Percentiles rank a stretch among this genome's conserved stretches.
phyloP scores from a whole-genome alignment of 2,113 vertebrate genomes.

The Morone chrysops region DNA sequence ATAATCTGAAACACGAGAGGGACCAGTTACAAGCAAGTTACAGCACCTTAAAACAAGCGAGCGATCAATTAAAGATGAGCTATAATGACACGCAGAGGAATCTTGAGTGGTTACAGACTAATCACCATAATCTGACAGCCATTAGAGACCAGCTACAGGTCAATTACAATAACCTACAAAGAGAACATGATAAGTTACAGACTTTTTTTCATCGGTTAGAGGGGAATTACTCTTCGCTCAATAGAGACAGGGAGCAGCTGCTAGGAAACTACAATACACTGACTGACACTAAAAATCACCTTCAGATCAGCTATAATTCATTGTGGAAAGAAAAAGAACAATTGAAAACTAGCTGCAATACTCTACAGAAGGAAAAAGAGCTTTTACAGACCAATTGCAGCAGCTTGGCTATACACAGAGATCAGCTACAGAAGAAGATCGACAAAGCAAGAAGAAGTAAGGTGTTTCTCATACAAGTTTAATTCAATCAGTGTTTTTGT shows the following conservation, averaged over 20 bases:
- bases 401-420: not conserved
- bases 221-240: constrained; percentile 22
- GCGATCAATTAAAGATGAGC: not conserved
- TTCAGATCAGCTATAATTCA: constrained; percentile 6
- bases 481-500: not conserved
- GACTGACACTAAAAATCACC: not conserved
- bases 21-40: constrained; percentile 8
- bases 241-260: constrained; percentile 29
- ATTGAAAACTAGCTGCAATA: not conserved
- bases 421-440: constrained; percentile 8
- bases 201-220: not conserved
- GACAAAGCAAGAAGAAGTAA: constrained; percentile 30
- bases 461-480: not conserved
- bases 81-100: not conserved
- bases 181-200: not conserved
- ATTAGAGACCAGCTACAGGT: constrained; percentile 15
- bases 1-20: not conserved
- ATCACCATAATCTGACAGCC: not conserved
- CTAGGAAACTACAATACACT: not conserved
- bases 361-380: not conserved
- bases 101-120: not conserved
- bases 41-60: not conserved
- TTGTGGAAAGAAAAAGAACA: constrained; percentile 16
- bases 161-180: constrained; percentile 15
- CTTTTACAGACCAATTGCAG: constrained; percentile 13